Evolutionary conservation across 2,888 invertebrate species (phyloP).

Genomic region (Drosophila silvestris): DNA sequence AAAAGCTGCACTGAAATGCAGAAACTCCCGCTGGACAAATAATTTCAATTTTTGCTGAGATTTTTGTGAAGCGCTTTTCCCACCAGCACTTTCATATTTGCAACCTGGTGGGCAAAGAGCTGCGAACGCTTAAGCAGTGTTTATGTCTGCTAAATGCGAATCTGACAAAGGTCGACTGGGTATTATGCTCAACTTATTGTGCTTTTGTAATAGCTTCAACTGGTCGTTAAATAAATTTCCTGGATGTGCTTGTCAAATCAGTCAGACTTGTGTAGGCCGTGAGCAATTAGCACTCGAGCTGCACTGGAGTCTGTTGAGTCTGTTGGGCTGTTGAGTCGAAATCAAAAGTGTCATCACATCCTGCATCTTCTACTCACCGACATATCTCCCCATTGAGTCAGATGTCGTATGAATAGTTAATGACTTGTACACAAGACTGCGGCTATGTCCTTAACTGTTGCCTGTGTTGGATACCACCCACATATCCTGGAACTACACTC

Average conservation of each 20-base stretch:
- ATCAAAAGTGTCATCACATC: slow-evolving; percentile 77
- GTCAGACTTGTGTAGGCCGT: slow-evolving; percentile 30
- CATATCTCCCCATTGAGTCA: slow-evolving; percentile 36
- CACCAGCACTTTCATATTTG: slow-evolving; percentile 4
- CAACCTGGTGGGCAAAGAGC: slow-evolving; percentile 24
- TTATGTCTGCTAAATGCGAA: slow-evolving; percentile 69
- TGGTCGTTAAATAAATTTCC: slow-evolving; percentile 62
- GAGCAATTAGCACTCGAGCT: slow-evolving; percentile 58
- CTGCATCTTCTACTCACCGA: slow-evolving; percentile 31
- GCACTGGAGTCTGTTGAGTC: slow-evolving; percentile 20
- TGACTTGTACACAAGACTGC: slow-evolving; percentile 56
- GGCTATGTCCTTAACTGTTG: slow-evolving; percentile 26
- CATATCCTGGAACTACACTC: slow-evolving; percentile 44
- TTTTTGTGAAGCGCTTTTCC: slow-evolving; percentile 33
- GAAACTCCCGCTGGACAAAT: slow-evolving; percentile 52
- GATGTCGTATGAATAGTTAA: slow-evolving; percentile 73
- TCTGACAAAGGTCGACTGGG: slow-evolving; percentile 55
- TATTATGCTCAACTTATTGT: slow-evolving; percentile 53
- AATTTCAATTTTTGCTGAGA: slow-evolving; percentile 61
- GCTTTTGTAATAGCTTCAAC: slow-evolving; percentile 52
- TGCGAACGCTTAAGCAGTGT: slow-evolving; percentile 67
- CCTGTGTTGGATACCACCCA: slow-evolving; percentile 12
- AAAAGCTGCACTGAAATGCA: slow-evolving; percentile 7
- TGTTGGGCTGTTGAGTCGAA: slow-evolving; percentile 36
- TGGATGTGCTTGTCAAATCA: slow-evolving; percentile 25